Percentiles rank a stretch among this genome's conserved stretches.
phyloP scores from a whole-genome alignment of 2,888 invertebrate genomes.

The Scaptomyza cyrtandrae region DNA sequence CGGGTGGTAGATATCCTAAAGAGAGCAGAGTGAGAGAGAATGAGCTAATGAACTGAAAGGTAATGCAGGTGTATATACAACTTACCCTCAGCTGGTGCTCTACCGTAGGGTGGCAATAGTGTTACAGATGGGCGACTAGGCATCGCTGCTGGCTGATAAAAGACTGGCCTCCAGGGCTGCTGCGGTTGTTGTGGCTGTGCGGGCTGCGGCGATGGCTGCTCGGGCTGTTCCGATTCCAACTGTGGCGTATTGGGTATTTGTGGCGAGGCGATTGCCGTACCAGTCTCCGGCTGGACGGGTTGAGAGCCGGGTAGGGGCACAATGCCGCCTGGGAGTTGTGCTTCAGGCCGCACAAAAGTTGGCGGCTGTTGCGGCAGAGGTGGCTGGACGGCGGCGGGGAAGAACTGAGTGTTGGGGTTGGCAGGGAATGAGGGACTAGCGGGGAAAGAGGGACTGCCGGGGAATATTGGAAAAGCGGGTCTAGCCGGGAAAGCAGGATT shows the following conservation, averaged over 20 bases:
- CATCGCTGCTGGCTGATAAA: constrained; percentile 64
- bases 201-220: constrained; percentile 50
- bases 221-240: constrained; percentile 59
- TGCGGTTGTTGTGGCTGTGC: constrained; percentile 49
- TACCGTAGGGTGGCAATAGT: constrained; percentile 79
- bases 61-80: background rate
- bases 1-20: constrained; percentile 78
- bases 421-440: constrained; percentile 22
- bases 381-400: constrained; percentile 74
- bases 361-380: constrained; percentile 77
- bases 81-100: constrained; percentile 74
- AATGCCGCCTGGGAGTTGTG: constrained; percentile 74
- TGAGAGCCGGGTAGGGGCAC: constrained; percentile 68
- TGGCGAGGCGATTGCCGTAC: constrained; percentile 81
- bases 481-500: constrained; percentile 13
- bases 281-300: constrained; percentile 67
- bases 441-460: constrained; percentile 39
- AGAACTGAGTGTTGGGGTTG: constrained; percentile 59
- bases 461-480: constrained; percentile 16
- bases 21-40: background rate
- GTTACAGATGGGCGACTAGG: constrained; percentile 78
- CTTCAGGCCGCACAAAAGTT: constrained; percentile 70
- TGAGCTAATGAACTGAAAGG: background rate
- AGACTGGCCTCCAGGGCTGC: constrained; percentile 79
- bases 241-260: constrained; percentile 73